Evolutionary conservation across 92 coral and sea anemone genomes (phyloP), one percentile per base, ranked within the genome.

Genomic region (Porites evermanni): DNA sequence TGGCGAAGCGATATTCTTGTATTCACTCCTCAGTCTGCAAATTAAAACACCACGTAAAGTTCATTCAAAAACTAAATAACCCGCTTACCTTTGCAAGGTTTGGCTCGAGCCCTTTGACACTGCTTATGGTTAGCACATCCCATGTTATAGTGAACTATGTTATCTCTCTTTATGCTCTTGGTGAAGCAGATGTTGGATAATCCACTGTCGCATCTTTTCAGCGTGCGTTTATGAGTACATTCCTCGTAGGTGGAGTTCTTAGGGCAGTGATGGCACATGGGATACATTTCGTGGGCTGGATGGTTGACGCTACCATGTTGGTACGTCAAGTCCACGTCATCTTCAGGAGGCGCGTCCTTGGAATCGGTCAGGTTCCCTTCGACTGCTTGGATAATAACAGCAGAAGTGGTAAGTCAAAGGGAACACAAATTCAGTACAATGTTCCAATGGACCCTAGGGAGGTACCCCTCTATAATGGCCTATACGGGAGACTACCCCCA

Each of bases 121-220:
- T 84, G 77, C 38, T 44, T 83, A 59, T 97, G 99, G 47, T 93
- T 92, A 63, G 99, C 96, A 76, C 99, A 97, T 21, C 99, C 99
- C 99, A 97, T 97, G 86, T 95, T 94, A 79, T 97, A 97, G 61
- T 93, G 98, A 58, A 92, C 85, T 23, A 91, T 80, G 10, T 88
- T 84, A 61, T 82, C 92, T 67, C 97, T 88, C 87, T 89, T 92
- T 16, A 85, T 88, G 78, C 99, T 97, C 79, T 90, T 91, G 7
- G 99, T 97, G 64, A 72, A 97, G 88, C 99, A 97, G 91, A 97
- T 97, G 74, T 97, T 97, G 7, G 95, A 93, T 75, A 97, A 83
- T 3, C 97, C 99, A 50, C 80, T 75, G 84, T 93, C 82, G 66
- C 99, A 97, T 78, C 80, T 93, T 67, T 84, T 84, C 64, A 95